These are phyloP conservation scores for Nezara viridula DNA, from an alignment of 2,888 invertebrate species.

Conservation along the genomic window DNA sequence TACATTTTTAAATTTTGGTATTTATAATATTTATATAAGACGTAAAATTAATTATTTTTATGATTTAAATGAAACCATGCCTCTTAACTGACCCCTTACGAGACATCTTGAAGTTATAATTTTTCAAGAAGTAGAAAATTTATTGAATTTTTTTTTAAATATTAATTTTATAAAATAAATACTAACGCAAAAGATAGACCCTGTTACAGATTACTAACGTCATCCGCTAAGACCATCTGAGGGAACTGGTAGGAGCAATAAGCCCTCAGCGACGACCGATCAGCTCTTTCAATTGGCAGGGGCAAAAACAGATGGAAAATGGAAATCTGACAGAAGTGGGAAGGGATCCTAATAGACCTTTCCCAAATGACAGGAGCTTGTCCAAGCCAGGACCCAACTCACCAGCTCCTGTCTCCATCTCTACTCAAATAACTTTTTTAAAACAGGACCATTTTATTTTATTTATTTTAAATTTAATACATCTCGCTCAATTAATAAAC, in stretches of 20 bases:
- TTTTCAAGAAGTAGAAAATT: too few species aligned
- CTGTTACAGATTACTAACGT: not conserved
- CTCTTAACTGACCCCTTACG: too few species aligned
- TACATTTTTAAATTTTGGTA: too few species aligned
- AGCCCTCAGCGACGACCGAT: not conserved
- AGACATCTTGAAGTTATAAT: too few species aligned
- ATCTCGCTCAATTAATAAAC: too few species aligned
- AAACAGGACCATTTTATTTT: not conserved
- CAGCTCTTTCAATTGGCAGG: not conserved
- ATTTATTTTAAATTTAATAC: not conserved
- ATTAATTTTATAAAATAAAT: too few species aligned
- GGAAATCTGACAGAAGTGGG: constrained; percentile 1
- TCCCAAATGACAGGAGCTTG: not conserved
- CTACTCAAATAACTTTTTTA: not conserved
- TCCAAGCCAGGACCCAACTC: not conserved
- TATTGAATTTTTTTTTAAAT: too few species aligned
- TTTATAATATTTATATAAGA: too few species aligned
- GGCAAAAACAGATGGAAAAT: not conserved
- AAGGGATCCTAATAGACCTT: not conserved
- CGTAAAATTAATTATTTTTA: too few species aligned
- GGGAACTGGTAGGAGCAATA: not conserved
- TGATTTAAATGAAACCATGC: too few species aligned
- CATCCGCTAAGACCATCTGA: not conserved
- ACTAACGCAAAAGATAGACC: not conserved
- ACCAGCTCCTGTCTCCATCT: not conserved